Percentiles rank a stretch among this genome's conserved stretches.
Evolutionary conservation across 2,888 invertebrate genomes (phyloP).

Genomic region (Apodemia hepburni): DNA sequence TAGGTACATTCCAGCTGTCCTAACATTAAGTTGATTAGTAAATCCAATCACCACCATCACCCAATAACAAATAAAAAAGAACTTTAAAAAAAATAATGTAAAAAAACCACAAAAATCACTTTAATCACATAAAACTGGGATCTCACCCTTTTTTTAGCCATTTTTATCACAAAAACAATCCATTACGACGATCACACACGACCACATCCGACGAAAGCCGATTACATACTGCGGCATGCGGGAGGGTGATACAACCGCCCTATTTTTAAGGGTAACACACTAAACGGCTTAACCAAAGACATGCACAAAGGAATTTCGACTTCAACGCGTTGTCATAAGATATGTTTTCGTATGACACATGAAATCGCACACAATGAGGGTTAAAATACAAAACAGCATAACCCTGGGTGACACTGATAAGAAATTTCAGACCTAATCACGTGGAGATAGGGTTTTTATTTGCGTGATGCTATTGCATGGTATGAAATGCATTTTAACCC

Average conservation of each 20-base stretch:
- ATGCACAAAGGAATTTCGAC: slow-evolving; percentile 31
- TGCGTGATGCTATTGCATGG: slow-evolving; percentile 26
- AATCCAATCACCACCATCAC: background rate
- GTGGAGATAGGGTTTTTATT: background rate
- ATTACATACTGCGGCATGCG: slow-evolving; percentile 50
- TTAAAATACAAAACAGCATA: background rate
- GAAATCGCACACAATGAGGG: background rate
- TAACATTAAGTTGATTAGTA: background rate
- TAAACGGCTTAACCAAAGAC: slow-evolving; percentile 43
- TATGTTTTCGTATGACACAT: slow-evolving; percentile 27
- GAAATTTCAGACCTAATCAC: background rate
- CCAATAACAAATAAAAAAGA: background rate
- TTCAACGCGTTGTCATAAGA: slow-evolving; percentile 33
- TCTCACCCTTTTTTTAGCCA: slow-evolving; percentile 75
- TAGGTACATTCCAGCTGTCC: background rate
- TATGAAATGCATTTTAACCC: slow-evolving; percentile 44
- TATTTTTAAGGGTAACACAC: slow-evolving; percentile 39
- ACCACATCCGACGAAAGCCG: slow-evolving; percentile 41
- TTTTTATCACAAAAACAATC: slow-evolving; percentile 40
- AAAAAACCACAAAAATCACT: slow-evolving; percentile 15
- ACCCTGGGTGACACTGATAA: background rate
- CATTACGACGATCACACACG: slow-evolving; percentile 39
- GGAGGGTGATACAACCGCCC: slow-evolving; percentile 53
- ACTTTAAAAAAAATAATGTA: background rate
- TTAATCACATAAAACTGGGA: slow-evolving; percentile 22